Evolutionary conservation across 2,113 vertebrate species (phyloP).

Genomic region (Pteruthius melanotis): DNA sequence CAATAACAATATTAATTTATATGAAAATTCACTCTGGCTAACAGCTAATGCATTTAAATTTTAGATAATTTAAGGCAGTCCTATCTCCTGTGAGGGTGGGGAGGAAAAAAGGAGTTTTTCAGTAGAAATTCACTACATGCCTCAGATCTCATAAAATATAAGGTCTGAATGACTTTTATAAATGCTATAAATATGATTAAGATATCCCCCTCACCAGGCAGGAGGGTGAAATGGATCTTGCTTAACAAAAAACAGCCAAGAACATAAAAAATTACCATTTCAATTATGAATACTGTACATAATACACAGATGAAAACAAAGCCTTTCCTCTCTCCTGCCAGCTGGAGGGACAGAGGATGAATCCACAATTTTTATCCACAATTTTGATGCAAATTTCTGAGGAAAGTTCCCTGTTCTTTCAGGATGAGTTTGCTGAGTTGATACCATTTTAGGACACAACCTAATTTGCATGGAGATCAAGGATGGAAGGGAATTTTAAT

Average conservation of each 20-base stretch:
- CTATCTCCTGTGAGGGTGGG: not conserved
- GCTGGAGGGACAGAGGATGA: not conserved
- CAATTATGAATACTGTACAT: not conserved
- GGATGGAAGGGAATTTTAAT: not conserved
- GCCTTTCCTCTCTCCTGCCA: not conserved
- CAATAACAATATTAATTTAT: slow-evolving; percentile 65
- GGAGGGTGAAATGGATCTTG: not conserved
- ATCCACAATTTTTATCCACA: not conserved
- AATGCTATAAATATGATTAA: not conserved
- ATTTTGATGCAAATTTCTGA: not conserved
- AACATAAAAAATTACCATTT: not conserved
- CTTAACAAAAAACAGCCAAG: not conserved
- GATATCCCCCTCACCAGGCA: not conserved
- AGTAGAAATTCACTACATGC: not conserved
- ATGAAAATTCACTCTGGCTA: slow-evolving; percentile 56
- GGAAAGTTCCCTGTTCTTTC: not conserved
- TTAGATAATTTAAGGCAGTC: slow-evolving; percentile 7
- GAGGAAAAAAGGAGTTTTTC: not conserved
- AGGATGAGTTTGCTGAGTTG: not conserved
- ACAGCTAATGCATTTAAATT: slow-evolving; percentile 58
- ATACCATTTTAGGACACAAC: not conserved
- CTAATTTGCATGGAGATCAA: not conserved
- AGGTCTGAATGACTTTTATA: not conserved
- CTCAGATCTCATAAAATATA: not conserved
- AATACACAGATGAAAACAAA: not conserved